Conservation (phyloP, 2,797 vertebrate species). For the Oreochromis mossambicus region DNA sequence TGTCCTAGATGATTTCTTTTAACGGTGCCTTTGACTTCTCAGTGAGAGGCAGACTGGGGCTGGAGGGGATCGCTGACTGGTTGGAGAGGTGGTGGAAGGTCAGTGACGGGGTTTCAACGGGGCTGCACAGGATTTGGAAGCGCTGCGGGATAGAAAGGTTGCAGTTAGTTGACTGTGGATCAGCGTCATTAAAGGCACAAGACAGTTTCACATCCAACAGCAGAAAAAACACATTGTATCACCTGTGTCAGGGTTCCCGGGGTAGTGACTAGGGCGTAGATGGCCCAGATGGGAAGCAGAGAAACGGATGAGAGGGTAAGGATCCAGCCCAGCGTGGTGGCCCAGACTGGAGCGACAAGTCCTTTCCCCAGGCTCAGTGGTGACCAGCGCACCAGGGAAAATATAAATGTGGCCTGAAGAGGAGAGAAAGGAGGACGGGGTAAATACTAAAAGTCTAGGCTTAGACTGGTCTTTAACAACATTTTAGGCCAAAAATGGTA, state of each 20-base stretch:
- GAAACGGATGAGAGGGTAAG: slow-evolving; percentile 70
- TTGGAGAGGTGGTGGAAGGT: slow-evolving; percentile 3
- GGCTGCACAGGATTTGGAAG: slow-evolving; percentile 58
- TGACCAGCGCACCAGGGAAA: slow-evolving; percentile 71
- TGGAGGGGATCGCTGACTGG: neutral
- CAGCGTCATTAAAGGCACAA: neutral
- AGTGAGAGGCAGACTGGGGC: slow-evolving; percentile 2
- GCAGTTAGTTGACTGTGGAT: neutral
- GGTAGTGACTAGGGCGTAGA: slow-evolving; percentile 62
- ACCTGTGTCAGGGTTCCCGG: slow-evolving; percentile 65
- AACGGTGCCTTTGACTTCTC: slow-evolving; percentile 31
- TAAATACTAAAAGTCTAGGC: neutral
- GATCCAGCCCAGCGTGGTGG: slow-evolving; percentile 65
- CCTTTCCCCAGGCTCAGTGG: slow-evolving; percentile 66
- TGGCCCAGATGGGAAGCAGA: slow-evolving; percentile 71
- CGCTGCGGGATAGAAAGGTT: slow-evolving; percentile 45
- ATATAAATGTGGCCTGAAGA: slow-evolving; percentile 68
- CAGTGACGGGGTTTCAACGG: neutral
- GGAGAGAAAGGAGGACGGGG: neutral
- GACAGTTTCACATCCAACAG: neutral
- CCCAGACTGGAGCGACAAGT: slow-evolving; percentile 62
- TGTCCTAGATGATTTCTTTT: neutral
- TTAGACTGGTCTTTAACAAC: neutral
- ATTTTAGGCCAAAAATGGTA: neutral
- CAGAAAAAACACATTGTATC: neutral